Percentiles rank a stretch among this genome's conserved stretches.
Evolutionary conservation across 2,888 invertebrate species (phyloP).

Genomic region (Cryptocephalus moraei): DNA sequence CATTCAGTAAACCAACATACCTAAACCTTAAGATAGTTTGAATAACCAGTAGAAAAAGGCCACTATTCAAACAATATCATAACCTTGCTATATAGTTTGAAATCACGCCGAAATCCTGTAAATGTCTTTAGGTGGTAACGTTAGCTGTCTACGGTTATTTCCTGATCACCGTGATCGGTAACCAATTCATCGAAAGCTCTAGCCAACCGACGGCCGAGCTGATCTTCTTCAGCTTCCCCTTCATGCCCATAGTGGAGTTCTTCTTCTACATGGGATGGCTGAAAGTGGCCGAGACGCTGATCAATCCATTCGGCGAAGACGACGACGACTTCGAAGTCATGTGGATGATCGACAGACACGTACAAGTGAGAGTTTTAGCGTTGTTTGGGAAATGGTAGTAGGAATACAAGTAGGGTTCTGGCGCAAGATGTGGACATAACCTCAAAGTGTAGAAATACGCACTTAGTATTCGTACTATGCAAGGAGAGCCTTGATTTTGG

Average conservation of each 20-base stretch:
- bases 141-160: constrained; percentile 87
- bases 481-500: no score
- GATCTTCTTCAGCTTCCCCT: constrained; percentile 71
- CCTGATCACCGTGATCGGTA: constrained; percentile 74
- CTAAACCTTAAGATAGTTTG: background rate
- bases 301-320: constrained; percentile 85
- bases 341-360: constrained; percentile 83
- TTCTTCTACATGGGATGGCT: constrained; percentile 85
- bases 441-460: no score
- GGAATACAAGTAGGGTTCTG: no score
- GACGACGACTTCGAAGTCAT: constrained; percentile 87
- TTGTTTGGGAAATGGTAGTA: no score
- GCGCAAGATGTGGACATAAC: no score
- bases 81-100: no score
- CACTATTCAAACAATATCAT: no score
- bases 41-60: no score
- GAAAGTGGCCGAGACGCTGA: constrained; percentile 79
- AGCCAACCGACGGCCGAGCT: constrained; percentile 20
- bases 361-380: constrained; percentile 65
- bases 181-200: constrained; percentile 59
- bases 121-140: constrained; percentile 57
- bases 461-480: no score
- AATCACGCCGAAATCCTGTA: no score
- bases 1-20: no score
- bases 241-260: constrained; percentile 80